Conservation (phyloP, 2,888 invertebrate species). For the Apamea epomidion region DNA sequence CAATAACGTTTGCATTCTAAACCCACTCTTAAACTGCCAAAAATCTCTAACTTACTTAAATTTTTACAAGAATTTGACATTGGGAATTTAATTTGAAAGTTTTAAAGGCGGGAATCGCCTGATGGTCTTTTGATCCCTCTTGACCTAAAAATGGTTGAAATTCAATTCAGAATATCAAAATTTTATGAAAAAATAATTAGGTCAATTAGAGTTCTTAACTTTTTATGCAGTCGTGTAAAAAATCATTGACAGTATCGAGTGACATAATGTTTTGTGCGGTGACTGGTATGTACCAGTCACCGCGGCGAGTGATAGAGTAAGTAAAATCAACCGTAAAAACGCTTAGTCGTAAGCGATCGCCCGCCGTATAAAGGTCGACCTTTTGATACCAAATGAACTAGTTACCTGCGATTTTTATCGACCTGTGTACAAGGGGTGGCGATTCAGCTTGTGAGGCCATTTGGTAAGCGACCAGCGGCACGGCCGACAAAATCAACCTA, state of each 20-base stretch:
- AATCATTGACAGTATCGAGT: not conserved
- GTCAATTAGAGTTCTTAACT: too few relatives aligned
- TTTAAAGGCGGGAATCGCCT: not conserved
- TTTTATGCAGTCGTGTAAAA: not conserved
- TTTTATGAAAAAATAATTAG: too few relatives aligned
- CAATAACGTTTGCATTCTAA: not conserved
- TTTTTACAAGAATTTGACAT: not conserved
- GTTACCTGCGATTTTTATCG: not conserved
- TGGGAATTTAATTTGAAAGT: not conserved
- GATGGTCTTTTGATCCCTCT: not conserved
- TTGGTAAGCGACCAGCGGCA: not conserved
- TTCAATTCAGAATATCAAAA: too few relatives aligned
- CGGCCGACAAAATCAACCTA: not conserved
- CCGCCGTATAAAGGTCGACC: not conserved
- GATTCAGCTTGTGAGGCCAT: too few relatives aligned
- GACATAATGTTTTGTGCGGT: not conserved
- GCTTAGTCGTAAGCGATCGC: slow-evolving; percentile 56
- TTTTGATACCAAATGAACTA: not conserved
- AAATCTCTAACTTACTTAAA: not conserved
- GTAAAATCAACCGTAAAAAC: slow-evolving; percentile 62
- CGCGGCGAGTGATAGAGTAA: slow-evolving; percentile 63
- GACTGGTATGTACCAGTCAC: too few relatives aligned
- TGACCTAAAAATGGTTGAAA: not conserved
- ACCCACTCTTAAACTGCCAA: not conserved
- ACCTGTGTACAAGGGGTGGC: not conserved